Conservation (phyloP, 2,797 vertebrate species). For the Coregonus ussuriensis region DNA sequence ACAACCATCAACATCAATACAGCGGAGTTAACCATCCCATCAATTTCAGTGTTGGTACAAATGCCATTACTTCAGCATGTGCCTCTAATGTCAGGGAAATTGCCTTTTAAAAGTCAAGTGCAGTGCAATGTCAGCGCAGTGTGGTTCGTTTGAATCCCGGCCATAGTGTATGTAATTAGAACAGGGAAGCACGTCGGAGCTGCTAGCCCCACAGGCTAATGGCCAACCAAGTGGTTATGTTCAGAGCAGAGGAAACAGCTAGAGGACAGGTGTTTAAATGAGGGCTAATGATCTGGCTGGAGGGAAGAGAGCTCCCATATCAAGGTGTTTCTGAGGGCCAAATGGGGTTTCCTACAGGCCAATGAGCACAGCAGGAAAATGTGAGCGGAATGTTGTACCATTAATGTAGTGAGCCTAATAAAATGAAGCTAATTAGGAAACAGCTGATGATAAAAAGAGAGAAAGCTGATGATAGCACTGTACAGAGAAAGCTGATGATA, state of each 20-base stretch:
- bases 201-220: constrained; percentile 17
- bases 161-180: not conserved
- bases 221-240: constrained; percentile 9
- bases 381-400: constrained; percentile 10
- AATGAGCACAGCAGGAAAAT: constrained; percentile 2
- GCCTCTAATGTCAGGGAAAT: not conserved
- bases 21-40: not conserved
- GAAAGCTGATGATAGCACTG: no score
- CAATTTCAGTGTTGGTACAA: not conserved
- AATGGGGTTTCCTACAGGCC: constrained; percentile 1
- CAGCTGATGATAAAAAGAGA: no score
- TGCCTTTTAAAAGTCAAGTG: not conserved
- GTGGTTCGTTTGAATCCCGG: not conserved
- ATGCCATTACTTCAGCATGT: not conserved
- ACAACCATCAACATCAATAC: not conserved
- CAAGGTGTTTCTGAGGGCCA: not conserved
- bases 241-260: constrained; percentile 6
- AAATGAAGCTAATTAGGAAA: constrained; percentile 21
- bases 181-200: constrained; percentile 7
- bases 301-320: not conserved
- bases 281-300: constrained; percentile 18
- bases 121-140: not conserved
- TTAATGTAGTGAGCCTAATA: not conserved
- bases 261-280: constrained; percentile 21
- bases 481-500: no score